These are phyloP conservation scores for Labeo catla DNA, from an alignment of 2,113 vertebrate genomes.

Conservation along the genomic window DNA sequence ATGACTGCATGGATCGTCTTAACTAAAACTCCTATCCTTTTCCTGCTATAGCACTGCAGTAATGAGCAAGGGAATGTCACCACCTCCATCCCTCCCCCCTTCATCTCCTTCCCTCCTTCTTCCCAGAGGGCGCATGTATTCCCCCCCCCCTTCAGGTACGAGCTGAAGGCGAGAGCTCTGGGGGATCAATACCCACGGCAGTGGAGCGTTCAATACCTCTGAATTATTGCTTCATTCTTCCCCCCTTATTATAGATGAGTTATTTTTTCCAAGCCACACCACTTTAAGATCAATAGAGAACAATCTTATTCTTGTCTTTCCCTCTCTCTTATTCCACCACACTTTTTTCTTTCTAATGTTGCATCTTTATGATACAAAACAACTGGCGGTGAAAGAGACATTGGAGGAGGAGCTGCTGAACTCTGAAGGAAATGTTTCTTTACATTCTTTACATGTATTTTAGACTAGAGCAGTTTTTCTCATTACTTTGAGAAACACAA, in stretches of 20 bases:
- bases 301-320: conserved; percentile 85
- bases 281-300: conserved; percentile 89
- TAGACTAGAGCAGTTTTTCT: not conserved
- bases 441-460: not conserved
- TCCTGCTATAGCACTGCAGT: conserved; percentile 63
- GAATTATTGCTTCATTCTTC: conserved; percentile 99
- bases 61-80: conserved; percentile 77
- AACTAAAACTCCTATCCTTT: conserved; percentile 10
- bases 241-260: conserved; percentile 95
- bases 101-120: conserved; percentile 18
- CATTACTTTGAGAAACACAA: not conserved
- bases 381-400: conserved; percentile 4
- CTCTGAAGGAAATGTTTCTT: not conserved
- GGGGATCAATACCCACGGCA: conserved; percentile 89
- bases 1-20: conserved; percentile 7
- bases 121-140: not conserved
- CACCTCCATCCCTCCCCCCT: conserved; percentile 49
- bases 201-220: conserved; percentile 90
- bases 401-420: not conserved
- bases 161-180: conserved; percentile 77
- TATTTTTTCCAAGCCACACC: conserved; percentile 82
- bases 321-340: conserved; percentile 5
- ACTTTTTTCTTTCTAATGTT: conserved; percentile 16
- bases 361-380: conserved; percentile 35
- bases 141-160: conserved; percentile 70